Conservation (phyloP, 2,888 invertebrate genomes). For the Steinernema hermaphroditum region DNA sequence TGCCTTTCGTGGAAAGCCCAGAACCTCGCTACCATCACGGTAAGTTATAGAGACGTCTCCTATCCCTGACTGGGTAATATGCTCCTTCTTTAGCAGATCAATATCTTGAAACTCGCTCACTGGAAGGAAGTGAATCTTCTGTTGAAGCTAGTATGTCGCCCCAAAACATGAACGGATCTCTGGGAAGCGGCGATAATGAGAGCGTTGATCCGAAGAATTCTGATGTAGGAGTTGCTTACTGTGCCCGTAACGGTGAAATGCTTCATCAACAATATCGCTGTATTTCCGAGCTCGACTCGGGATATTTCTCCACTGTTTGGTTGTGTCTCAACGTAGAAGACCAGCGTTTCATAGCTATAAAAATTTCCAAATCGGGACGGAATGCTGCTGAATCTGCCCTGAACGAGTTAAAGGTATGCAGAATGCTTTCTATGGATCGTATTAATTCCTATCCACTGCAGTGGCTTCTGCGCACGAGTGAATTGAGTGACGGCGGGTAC, state of each 20-base stretch:
- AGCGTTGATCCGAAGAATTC: constrained; percentile 94
- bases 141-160: background rate
- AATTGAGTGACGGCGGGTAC: constrained; percentile 87
- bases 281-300: constrained; percentile 94
- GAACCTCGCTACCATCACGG: constrained; percentile 4
- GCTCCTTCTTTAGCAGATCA: background rate
- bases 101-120: background rate
- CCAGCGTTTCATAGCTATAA: constrained; percentile 86
- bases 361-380: constrained; percentile 97
- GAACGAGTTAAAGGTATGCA: constrained; percentile 90
- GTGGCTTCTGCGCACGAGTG: constrained; percentile 73
- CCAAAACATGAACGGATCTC: background rate
- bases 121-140: constrained; percentile 6
- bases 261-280: constrained; percentile 89
- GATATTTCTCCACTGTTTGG: constrained; percentile 99
- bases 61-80: too few species aligned
- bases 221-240: constrained; percentile 92
- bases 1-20: background rate
- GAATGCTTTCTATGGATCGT: too few species aligned
- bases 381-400: constrained; percentile 98
- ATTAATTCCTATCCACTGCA: constrained; percentile 28
- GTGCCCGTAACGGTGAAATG: constrained; percentile 94
- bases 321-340: constrained; percentile 87
- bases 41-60: background rate
- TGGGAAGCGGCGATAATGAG: constrained; percentile 47